Evolutionary conservation across 2,797 vertebrate species (phyloP).

Genomic region (Macrochelys suwanniensis): DNA sequence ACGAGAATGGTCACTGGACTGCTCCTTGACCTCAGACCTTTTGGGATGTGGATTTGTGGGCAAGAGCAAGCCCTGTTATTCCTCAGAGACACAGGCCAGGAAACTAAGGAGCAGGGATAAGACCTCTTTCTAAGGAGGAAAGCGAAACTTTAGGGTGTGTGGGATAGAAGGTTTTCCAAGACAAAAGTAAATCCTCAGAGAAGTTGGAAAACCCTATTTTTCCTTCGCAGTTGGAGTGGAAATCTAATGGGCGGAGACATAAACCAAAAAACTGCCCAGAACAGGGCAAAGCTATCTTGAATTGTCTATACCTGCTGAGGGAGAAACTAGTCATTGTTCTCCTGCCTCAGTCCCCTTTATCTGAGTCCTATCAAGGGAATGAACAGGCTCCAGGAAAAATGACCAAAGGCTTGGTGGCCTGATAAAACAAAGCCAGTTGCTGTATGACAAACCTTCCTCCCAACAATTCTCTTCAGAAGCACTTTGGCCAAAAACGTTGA

Average conservation of each 20-base stretch:
- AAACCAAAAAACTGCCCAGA: too few relatives aligned
- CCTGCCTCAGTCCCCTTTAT: not conserved
- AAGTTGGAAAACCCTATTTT: not conserved
- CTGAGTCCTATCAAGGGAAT: not conserved
- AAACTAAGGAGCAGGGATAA: not conserved
- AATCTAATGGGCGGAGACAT: too few relatives aligned
- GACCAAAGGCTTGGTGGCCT: not conserved
- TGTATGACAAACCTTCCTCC: not conserved
- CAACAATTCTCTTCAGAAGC: not conserved
- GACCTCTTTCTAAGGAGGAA: not conserved
- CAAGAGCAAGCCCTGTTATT: too few relatives aligned
- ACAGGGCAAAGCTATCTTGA: too few relatives aligned
- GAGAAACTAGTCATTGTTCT: not conserved
- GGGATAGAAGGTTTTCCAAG: not conserved
- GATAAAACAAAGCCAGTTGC: not conserved
- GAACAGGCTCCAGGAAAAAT: not conserved
- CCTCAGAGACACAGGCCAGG: not conserved
- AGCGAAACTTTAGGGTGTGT: not conserved
- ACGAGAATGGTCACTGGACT: too few relatives aligned
- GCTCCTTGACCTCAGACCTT: too few relatives aligned
- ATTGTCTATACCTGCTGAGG: too few relatives aligned
- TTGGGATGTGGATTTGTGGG: too few relatives aligned
- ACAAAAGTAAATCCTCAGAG: not conserved
- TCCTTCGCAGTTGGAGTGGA: too few relatives aligned
- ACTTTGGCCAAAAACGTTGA: fast-evolving